Evolutionary conservation across 2,797 vertebrate species (phyloP), one percentile per base, ranked within the genome.

Genomic region (Miichthys miiuy): DNA sequence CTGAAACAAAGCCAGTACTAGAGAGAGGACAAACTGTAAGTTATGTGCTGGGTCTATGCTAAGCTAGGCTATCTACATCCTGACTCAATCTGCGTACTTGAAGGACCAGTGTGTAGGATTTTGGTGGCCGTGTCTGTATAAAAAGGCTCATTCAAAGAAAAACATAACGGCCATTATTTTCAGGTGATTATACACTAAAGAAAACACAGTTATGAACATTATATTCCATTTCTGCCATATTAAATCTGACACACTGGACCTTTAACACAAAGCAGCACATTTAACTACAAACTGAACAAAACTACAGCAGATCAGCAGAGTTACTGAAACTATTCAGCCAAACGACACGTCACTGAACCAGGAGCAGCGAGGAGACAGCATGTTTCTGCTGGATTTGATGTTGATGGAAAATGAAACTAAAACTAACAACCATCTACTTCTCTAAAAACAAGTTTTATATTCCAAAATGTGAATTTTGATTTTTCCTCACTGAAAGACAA

Each of bases 321-420:
- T 44, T 17, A 47, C 27, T 21, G 12, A 27, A 52, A 64, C 68
- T 75, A 71, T 2, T 67, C 13, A 69, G 50, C 50, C 75, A 62
- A 65, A 72, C 77, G 34, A 72, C 68, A 85, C 62, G 63, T n/a
- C 1, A 44, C 42, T 44, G 66, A 55, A n/a, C 38, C 72, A 47
- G 67, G 48, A 69, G 52, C 80, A 76, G 75, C 12, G 8, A 47
- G 42, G 70, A 72, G 21, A 11, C 30, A 17, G 27, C 81, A 83
- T 78, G 70, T 84, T 81, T 79, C 80, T 82, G 68, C 66, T 75
- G 54, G 61, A 77, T 75, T 71, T 84, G 75, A 81, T 41, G 68
- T 21, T 16, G 11, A 83, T 54, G 67, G 62, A 65, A 62, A 60
- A 42, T 27, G 14, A 23, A 41, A 72, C 16, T 7, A 50, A 51